phyloP scores from a whole-genome alignment of 2,797 vertebrate genomes.

The Anniella stebbinsi region DNA sequence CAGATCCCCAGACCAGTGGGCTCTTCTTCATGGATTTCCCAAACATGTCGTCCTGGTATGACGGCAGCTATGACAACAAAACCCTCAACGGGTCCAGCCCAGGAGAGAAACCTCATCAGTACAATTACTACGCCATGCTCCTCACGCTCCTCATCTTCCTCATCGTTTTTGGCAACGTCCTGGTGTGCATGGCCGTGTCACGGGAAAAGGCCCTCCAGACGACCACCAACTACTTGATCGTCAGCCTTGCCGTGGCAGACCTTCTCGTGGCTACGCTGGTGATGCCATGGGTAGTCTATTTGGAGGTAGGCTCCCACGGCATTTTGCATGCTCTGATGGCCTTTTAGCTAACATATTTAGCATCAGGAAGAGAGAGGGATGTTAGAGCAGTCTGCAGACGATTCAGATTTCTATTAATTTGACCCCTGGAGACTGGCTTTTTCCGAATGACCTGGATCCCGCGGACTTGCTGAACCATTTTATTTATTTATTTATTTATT shows the following conservation, averaged over 20 bases:
- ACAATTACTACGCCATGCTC: constrained; percentile 98
- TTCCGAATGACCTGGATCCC: no score
- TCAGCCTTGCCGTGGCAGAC: constrained; percentile 96
- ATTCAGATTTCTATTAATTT: no score
- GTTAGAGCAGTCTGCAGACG: no score
- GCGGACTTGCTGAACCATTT: no score
- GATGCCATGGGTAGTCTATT: constrained; percentile 98
- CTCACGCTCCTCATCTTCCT: constrained; percentile 96
- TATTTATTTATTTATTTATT: no score
- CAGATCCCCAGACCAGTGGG: constrained; percentile 62
- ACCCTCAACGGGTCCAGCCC: constrained; percentile 84
- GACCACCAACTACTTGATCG: constrained; percentile 99
- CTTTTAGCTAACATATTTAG: background rate
- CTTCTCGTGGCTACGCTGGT: constrained; percentile 96
- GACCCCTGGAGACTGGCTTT: no score
- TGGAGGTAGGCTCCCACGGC: constrained; percentile 84
- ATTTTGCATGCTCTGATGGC: background rate
- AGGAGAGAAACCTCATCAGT: constrained; percentile 84
- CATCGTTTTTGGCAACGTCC: constrained; percentile 97
- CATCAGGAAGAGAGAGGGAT: background rate
- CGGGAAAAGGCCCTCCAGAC: constrained; percentile 96
- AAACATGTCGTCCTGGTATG: constrained; percentile 91
- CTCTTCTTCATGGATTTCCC: constrained; percentile 90
- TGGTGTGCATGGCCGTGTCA: constrained; percentile 98
- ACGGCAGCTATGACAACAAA: constrained; percentile 84